A percentile compares a stretch with the other conserved stretches of the same genome.
phyloP scores from a whole-genome alignment of 2,888 invertebrate species.

The Antheraea assamensis region DNA sequence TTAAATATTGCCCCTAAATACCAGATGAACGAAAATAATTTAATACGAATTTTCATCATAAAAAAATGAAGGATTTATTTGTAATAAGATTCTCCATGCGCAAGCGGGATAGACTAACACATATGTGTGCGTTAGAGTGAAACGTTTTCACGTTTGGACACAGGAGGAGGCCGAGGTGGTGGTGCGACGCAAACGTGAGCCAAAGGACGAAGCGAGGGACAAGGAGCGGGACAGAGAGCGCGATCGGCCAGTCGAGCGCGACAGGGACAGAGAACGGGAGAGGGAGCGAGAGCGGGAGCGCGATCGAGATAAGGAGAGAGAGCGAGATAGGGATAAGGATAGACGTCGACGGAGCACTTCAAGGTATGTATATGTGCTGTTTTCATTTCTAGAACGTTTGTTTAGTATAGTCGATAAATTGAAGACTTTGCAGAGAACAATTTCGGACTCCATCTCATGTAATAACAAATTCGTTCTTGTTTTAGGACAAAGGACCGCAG shows the following conservation, averaged over 20 bases:
- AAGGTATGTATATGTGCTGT: slow-evolving; percentile 34
- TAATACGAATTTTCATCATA: not conserved
- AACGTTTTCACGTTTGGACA: slow-evolving; percentile 26
- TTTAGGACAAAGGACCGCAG: slow-evolving; percentile 34
- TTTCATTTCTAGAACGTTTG: too few species aligned
- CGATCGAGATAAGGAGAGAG: slow-evolving; percentile 25
- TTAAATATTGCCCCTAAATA: not conserved
- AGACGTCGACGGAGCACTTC: slow-evolving; percentile 48
- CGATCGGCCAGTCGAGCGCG: slow-evolving; percentile 59
- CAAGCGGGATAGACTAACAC: slow-evolving; percentile 7
- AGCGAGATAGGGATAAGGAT: slow-evolving; percentile 35
- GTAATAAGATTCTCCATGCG: not conserved
- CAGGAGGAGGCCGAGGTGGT: slow-evolving; percentile 87
- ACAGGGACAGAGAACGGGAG: slow-evolving; percentile 49
- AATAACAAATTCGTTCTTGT: slow-evolving; percentile 16
- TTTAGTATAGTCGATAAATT: too few species aligned
- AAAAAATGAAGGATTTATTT: not conserved
- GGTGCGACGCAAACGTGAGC: slow-evolving; percentile 73
- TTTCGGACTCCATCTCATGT: not conserved
- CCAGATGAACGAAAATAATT: not conserved
- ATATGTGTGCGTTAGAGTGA: slow-evolving; percentile 21
- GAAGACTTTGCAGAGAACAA: too few species aligned
- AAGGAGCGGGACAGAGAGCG: slow-evolving; percentile 44
- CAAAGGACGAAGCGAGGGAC: slow-evolving; percentile 49
- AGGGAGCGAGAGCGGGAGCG: slow-evolving; percentile 50